Evolutionary conservation across 2,113 vertebrate species (phyloP), one percentile per base, ranked within the genome.

Genomic region (Elanus axillaris): DNA sequence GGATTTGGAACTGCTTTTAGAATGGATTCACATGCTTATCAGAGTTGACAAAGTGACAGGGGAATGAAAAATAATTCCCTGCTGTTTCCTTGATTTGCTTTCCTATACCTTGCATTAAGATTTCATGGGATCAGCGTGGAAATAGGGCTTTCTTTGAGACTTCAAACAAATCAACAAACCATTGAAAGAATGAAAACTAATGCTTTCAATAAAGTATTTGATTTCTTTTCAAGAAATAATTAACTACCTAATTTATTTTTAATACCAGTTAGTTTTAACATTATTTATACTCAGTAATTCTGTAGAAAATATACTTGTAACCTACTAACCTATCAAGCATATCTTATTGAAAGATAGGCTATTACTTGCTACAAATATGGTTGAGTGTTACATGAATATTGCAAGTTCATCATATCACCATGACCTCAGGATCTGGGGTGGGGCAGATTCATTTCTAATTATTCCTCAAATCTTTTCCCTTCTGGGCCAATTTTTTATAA

Each of bases 1-100:
- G 83, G 75, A 87, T 93, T 93, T 96, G 60, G 59, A 96, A 86
- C 64, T 87, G 84, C 80, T 95, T 96, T 95, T 88, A 87, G 90
- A 93, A 93, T 72, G 42, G 97, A 73, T 96, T 95, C 66, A 62
- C 79, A 64, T 88, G 56, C 63, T 96, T 97, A 94, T 91, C 84
- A 90, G 73, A 95, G 78, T 74, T 94, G 91, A 93, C 78, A 96
- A 96, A 92, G 34, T 90, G 86, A 93, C 94, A 79, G 43, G 34
- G 56, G 60, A 96, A 94, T 80, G 50, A 89, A 90, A 94, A 95
- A 90, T 74, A 86, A 59, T 80, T 94, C 66, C 53, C 52, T 92
- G 55, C 21, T 82, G 29, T 94, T 94, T 85, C 22, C 53, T 82
- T 88, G 63, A 86, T 94, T 92, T 93, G 10, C 36, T 92, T 92